phyloP scores from a whole-genome alignment of 2,888 invertebrate species.

The Caenorhabditis plicata region DNA sequence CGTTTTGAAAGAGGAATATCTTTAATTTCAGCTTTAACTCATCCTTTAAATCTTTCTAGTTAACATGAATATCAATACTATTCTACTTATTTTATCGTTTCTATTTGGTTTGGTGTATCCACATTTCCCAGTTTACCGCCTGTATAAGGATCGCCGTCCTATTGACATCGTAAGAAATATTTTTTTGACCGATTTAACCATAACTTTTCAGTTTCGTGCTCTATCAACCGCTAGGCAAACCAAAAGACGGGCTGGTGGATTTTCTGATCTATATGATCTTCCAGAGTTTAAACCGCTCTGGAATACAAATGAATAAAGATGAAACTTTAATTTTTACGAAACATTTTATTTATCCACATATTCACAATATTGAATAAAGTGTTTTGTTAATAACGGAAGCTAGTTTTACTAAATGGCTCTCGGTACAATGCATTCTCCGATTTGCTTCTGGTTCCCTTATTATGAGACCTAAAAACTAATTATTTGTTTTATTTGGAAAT shows the following conservation, averaged over 20 bases:
- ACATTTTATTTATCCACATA: too few species aligned
- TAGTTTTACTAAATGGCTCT: too few species aligned
- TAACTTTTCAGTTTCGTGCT: slow-evolving; percentile 23
- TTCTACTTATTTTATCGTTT: slow-evolving; percentile 2
- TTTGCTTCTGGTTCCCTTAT: too few species aligned
- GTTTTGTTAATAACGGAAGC: too few species aligned
- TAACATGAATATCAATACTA: slow-evolving; percentile 10
- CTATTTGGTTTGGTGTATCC: slow-evolving; percentile 4
- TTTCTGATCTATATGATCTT: slow-evolving; percentile 17
- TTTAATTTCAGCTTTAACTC: slow-evolving; percentile 6
- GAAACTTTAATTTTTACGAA: background rate
- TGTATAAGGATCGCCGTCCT: slow-evolving; percentile 31
- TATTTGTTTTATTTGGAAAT: too few species aligned
- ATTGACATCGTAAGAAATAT: slow-evolving; percentile 19
- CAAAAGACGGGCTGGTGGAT: slow-evolving; percentile 22
- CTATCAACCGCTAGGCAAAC: slow-evolving; percentile 17
- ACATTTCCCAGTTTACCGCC: slow-evolving; percentile 33
- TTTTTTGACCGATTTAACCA: background rate
- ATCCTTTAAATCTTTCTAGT: background rate
- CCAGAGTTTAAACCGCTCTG: too few species aligned
- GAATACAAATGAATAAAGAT: background rate
- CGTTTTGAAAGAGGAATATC: too few species aligned
- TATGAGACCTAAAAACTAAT: too few species aligned
- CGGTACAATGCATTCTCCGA: too few species aligned
- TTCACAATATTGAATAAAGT: too few species aligned